Evolutionary conservation across 2,797 vertebrate genomes (phyloP).

Genomic region (Hydrolagus colliei): DNA sequence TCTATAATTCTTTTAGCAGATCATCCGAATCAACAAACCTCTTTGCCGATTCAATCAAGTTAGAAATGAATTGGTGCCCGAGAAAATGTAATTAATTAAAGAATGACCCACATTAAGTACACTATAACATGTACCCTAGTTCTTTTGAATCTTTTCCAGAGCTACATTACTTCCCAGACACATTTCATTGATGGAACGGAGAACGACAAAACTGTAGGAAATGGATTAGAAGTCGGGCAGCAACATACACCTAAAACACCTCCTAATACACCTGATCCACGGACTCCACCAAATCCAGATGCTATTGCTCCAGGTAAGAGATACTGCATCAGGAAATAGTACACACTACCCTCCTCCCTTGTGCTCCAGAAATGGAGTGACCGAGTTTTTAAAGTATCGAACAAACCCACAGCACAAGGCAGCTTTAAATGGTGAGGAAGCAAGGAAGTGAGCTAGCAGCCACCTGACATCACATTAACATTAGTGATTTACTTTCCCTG

Average conservation of each 20-base stretch:
- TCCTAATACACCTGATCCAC: constrained; percentile 59
- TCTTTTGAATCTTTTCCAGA: constrained; percentile 41
- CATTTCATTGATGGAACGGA: constrained; percentile 53
- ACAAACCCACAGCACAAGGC: too few relatives aligned
- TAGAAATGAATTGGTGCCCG: background rate
- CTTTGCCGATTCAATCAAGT: background rate
- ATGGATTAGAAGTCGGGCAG: constrained; percentile 47
- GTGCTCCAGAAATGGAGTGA: background rate
- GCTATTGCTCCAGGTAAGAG: constrained; percentile 77
- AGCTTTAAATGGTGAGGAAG: background rate
- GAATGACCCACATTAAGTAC: background rate
- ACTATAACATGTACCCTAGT: background rate
- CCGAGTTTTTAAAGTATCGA: background rate
- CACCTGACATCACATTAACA: background rate
- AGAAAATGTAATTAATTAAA: constrained; percentile 5
- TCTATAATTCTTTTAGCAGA: background rate
- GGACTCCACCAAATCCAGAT: constrained; percentile 64
- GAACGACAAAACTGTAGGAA: constrained; percentile 47
- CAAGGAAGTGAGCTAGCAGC: background rate
- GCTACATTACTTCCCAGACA: constrained; percentile 37
- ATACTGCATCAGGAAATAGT: background rate
- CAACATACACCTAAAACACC: constrained; percentile 56
- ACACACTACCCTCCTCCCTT: too few relatives aligned
- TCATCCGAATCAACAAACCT: background rate
- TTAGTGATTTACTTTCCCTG: background rate